Evolutionary conservation across 1,140 invertebrate genomes (phyloP), one percentile per base, ranked within the genome.

Genomic region (Eurosta solidaginis): DNA sequence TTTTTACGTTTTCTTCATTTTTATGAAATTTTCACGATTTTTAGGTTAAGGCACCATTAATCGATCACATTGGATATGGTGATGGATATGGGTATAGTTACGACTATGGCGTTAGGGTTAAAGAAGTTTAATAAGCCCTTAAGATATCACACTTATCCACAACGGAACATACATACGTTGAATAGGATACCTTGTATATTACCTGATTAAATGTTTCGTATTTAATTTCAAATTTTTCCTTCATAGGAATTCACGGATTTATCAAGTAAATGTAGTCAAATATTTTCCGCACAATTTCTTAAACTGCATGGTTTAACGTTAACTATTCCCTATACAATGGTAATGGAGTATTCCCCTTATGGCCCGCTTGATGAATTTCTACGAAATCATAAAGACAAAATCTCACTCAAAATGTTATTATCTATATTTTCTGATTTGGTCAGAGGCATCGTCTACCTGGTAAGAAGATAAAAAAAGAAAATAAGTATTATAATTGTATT

Each of bases 361-460:
- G 96, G 95, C 54, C 91, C 93, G 1, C 89, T 97, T 1, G 94
- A 96, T 84, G 86, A 89, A 74, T 97, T 95, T 87, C 89, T 96
- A 44, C 80, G 88, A 54, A 82, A 81, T 40, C 17, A 88, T 49
- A 85, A 89, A 77, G 83, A 89, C 4, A 87, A 87, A 17, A 87
- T 96, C 1, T 91, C 92, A 84, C 89, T 90, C 25, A 90, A 93
- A 6, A 93, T 95, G 84, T 88, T 97, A 79, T 92, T 96, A 77
- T 94, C 96, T 87, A 92, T 95, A 49, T 90, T 92, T 27, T 91
- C 92, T 14, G 92, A 92, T 79, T 82, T 97, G 44, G 94, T 94
- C 2, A 93, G 92, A 54, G 95, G 95, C 20, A 88, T 97, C 78
- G 82, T 82, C 50, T 88, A 87, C 76, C 79, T 88, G 80, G 82